Conservation (phyloP, 2,797 vertebrate genomes). For the Phoxinus dragarum region DNA sequence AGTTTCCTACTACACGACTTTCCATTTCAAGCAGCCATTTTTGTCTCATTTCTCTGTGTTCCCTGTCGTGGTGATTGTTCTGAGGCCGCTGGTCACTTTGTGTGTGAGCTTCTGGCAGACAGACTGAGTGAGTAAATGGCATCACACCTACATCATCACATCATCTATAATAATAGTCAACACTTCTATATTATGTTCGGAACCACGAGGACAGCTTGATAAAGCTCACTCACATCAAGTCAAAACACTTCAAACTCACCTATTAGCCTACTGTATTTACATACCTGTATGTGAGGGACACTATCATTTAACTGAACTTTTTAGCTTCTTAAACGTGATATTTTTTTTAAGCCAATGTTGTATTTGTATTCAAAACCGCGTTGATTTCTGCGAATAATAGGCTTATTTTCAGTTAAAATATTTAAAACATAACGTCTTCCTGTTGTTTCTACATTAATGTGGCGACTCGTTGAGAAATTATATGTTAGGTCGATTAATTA, state of each 20-base stretch:
- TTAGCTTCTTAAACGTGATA: neutral
- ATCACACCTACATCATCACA: neutral
- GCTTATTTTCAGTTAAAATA: neutral
- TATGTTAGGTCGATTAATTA: neutral
- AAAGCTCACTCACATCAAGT: neutral
- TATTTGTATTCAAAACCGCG: neutral
- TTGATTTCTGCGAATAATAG: neutral
- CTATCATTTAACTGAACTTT: neutral
- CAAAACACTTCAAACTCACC: neutral
- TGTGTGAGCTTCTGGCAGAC: neutral
- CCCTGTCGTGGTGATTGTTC: neutral
- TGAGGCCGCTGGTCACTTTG: neutral
- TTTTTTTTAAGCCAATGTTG: neutral
- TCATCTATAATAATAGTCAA: neutral
- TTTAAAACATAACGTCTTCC: neutral
- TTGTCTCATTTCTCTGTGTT: neutral
- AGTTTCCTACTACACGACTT: neutral
- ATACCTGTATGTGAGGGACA: neutral
- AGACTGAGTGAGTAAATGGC: neutral
- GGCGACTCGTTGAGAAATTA: neutral
- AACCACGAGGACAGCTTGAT: neutral
- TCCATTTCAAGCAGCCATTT: neutral
- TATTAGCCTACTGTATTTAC: neutral
- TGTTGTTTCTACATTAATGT: neutral
- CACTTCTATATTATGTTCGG: neutral